These are phyloP conservation scores for Mayetiola destructor DNA, from an alignment of 2,888 invertebrate genomes.

Conservation along the genomic window DNA sequence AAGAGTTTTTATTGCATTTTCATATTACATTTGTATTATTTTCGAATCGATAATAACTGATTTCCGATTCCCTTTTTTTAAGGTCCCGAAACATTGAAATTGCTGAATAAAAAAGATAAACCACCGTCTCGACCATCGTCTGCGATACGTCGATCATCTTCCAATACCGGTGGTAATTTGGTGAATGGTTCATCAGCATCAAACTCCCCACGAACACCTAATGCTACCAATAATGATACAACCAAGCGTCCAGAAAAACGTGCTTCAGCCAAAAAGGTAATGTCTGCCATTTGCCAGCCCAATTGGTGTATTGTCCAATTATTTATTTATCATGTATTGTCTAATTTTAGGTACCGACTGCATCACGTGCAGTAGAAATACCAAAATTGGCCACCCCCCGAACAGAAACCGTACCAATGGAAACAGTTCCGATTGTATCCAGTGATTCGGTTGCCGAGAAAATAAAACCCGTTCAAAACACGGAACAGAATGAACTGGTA, in stretches of 20 bases:
- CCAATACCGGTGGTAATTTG: neutral
- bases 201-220: neutral
- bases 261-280: constrained; percentile 5
- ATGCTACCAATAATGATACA: constrained; percentile 1
- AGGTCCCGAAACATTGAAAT: neutral
- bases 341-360: neutral
- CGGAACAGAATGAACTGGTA: neutral
- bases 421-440: neutral
- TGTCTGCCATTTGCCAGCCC: too few species aligned
- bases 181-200: neutral
- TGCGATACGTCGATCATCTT: neutral
- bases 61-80: neutral
- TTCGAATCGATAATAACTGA: neutral
- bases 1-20: neutral
- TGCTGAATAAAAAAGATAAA: constrained; percentile 13
- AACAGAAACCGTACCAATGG: neutral
- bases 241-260: neutral
- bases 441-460: neutral
- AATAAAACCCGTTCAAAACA: neutral
- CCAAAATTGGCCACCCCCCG: neutral
- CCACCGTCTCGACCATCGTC: constrained; percentile 12
- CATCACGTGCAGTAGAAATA: neutral
- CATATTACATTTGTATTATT: neutral
- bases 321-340: neutral
- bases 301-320: neutral